These are phyloP conservation scores for Pheosia tremula DNA, from an alignment of 2,888 invertebrate genomes.

Conservation along the genomic window DNA sequence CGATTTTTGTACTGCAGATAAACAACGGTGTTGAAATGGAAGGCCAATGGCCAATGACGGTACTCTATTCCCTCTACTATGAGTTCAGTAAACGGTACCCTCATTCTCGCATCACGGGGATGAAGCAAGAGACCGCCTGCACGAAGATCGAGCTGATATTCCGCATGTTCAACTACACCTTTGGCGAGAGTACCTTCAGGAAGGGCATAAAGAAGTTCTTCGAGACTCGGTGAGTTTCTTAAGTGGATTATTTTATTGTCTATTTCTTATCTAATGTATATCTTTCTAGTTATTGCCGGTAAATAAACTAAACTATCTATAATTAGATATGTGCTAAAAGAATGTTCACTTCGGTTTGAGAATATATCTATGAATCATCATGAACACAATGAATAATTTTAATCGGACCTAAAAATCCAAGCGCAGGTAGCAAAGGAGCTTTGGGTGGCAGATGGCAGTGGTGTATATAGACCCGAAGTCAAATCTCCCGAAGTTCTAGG, in stretches of 20 bases:
- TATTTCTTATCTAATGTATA: too few relatives aligned
- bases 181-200: conserved; percentile 91
- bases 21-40: conserved; percentile 89
- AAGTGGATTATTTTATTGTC: neutral
- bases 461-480: too few relatives aligned
- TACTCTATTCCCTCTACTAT: conserved; percentile 90
- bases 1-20: conserved; percentile 72
- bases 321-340: too few relatives aligned
- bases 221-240: conserved; percentile 75
- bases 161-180: conserved; percentile 94
- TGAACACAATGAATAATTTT: too few relatives aligned
- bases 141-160: conserved; percentile 92
- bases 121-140: conserved; percentile 89
- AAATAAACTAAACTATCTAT: neutral
- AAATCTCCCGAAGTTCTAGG: too few relatives aligned
- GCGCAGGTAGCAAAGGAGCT: too few relatives aligned
- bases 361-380: too few relatives aligned
- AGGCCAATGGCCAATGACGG: conserved; percentile 92
- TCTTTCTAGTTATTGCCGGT: neutral
- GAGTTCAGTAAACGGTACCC: conserved; percentile 92
- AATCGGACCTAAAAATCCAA: too few relatives aligned
- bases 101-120: conserved; percentile 90
- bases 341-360: too few relatives aligned
- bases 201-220: conserved; percentile 89
- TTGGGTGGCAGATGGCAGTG: too few relatives aligned